Evolutionary conservation across 2,113 vertebrate species (phyloP).

Genomic region (Chiloscyllium plagiosum): DNA sequence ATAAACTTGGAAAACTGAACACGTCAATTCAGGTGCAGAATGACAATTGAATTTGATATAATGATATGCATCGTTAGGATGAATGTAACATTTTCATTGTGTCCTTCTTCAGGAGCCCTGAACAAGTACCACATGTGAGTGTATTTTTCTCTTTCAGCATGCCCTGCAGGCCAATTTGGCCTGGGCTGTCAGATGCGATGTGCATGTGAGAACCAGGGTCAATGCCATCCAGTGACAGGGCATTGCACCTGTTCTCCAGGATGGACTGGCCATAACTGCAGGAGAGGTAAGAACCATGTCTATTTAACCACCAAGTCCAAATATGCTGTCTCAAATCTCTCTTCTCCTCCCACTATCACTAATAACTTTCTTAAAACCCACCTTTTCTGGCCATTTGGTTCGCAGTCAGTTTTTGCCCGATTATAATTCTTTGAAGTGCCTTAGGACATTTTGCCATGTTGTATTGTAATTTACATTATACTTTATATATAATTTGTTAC

Average conservation of each 20-base stretch:
- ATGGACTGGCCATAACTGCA: constrained; percentile 75
- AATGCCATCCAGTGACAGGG: constrained; percentile 68
- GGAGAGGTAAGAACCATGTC: constrained; percentile 56
- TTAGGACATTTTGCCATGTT: neutral
- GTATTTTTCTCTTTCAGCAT: constrained; percentile 49
- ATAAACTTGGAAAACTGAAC: neutral
- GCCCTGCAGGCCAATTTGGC: constrained; percentile 72
- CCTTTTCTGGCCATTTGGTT: neutral
- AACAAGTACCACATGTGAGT: neutral
- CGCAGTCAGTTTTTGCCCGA: neutral
- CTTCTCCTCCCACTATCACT: neutral
- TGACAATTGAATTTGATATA: neutral
- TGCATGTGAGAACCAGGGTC: constrained; percentile 72
- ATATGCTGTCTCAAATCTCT: neutral
- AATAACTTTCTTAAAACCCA: neutral
- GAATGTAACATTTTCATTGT: neutral
- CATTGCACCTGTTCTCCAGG: constrained; percentile 72
- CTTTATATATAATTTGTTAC: neutral
- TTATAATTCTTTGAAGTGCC: neutral
- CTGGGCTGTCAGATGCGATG: constrained; percentile 70
- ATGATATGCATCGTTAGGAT: neutral
- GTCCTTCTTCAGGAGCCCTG: neutral
- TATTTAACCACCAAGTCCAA: neutral
- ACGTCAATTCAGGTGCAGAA: neutral
- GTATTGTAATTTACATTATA: too few species aligned